Conservation (phyloP, 2,888 invertebrate genomes). For the Beris morrisii region DNA sequence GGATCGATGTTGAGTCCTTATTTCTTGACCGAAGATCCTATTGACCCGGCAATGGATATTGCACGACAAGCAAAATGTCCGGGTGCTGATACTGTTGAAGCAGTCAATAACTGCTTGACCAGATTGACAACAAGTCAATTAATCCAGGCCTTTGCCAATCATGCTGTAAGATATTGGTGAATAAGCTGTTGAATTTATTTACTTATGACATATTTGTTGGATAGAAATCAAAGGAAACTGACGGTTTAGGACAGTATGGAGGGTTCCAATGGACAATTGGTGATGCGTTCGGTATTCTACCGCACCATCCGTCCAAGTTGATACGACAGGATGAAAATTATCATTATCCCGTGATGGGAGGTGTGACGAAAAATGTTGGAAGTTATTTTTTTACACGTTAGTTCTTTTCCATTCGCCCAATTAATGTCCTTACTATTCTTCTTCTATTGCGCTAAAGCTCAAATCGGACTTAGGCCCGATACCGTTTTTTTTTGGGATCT, state of each 20-base stretch:
- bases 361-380: constrained; percentile 58
- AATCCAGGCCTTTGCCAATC: constrained; percentile 52
- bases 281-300: constrained; percentile 45
- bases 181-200: no score
- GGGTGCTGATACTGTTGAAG: constrained; percentile 43
- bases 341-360: constrained; percentile 53
- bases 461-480: no score
- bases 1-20: constrained; percentile 59
- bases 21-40: constrained; percentile 56
- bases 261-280: constrained; percentile 52
- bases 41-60: constrained; percentile 50
- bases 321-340: constrained; percentile 41
- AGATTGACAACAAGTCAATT: constrained; percentile 51
- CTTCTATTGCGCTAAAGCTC: background rate
- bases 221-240: constrained; percentile 41
- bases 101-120: constrained; percentile 48
- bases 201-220: background rate
- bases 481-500: no score
- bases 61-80: constrained; percentile 53
- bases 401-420: constrained; percentile 26
- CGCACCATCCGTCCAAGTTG: constrained; percentile 45
- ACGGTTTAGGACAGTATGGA: constrained; percentile 47
- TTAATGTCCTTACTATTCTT: background rate
- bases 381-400: constrained; percentile 56
- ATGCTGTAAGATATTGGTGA: constrained; percentile 41